Conservation (phyloP, 2,113 vertebrate species). For the Myotis yumanensis region DNA sequence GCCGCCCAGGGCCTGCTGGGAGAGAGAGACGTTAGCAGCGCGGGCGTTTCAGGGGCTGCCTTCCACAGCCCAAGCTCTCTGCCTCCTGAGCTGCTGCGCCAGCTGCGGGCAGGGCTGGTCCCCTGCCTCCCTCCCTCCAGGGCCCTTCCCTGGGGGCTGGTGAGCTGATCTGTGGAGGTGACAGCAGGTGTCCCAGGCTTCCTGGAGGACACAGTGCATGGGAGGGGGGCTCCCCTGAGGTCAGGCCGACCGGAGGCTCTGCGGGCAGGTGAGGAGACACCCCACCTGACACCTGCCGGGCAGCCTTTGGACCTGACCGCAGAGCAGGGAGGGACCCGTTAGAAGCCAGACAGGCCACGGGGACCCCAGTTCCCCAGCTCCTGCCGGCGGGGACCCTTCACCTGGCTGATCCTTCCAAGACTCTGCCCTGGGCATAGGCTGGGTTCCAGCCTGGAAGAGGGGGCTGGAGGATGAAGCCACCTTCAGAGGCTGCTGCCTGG, state of each 20-base stretch:
- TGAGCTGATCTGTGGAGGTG: not conserved
- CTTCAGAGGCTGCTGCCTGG: no score
- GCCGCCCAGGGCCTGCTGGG: conserved; percentile 84
- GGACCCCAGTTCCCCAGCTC: not conserved
- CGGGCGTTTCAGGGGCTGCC: not conserved
- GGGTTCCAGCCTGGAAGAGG: not conserved
- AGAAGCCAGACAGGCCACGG: not conserved
- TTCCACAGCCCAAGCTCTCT: no score
- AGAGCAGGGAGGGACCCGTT: not conserved
- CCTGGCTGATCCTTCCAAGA: not conserved
- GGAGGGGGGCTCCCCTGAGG: not conserved
- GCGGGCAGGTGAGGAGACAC: not conserved
- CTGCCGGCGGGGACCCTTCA: not conserved
- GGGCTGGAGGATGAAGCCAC: not conserved
- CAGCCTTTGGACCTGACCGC: not conserved
- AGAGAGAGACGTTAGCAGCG: conserved; percentile 77
- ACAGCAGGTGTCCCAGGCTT: not conserved
- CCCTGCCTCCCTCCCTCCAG: not conserved
- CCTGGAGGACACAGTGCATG: accelerated
- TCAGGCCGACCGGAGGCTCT: no score
- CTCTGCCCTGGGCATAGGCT: not conserved
- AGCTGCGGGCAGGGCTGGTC: no score
- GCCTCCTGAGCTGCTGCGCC: not conserved
- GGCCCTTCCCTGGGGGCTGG: not conserved
- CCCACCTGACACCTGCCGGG: not conserved